These are phyloP conservation scores for Diplosoma virens DNA, from an alignment of 23 tunicate genomes.

Conservation along the genomic window DNA sequence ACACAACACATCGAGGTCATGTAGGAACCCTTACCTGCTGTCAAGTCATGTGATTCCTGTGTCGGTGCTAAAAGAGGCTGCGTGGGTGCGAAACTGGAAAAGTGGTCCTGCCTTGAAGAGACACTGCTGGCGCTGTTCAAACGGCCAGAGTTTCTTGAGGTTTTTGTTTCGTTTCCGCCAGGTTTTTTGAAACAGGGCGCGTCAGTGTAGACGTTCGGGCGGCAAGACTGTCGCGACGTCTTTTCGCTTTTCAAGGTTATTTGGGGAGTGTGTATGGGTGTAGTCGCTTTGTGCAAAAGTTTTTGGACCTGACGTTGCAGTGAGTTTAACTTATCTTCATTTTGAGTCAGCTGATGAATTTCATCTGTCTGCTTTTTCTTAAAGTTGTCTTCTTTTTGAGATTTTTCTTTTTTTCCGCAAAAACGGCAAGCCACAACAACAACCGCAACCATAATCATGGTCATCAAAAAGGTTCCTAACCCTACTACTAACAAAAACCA, in stretches of 20 bases:
- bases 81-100: too few relatives aligned
- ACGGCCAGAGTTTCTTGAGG: conserved; percentile 33
- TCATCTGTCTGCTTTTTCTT: conserved; percentile 35
- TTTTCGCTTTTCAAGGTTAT: background rate
- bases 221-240: background rate
- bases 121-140: conserved; percentile 41
- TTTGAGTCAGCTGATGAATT: conserved; percentile 8
- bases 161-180: background rate
- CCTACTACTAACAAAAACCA: too few relatives aligned
- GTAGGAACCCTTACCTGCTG: too few relatives aligned
- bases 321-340: conserved; percentile 23
- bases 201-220: conserved; percentile 42
- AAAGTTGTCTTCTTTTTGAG: conserved; percentile 2
- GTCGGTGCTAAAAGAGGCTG: too few relatives aligned
- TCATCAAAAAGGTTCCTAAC: too few relatives aligned
- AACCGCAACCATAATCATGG: conserved; percentile 9
- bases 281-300: conserved; percentile 10
- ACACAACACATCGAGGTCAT: too few relatives aligned
- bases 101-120: conserved; percentile 1
- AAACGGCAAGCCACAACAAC: conserved; percentile 20
- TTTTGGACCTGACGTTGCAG: conserved; percentile 24
- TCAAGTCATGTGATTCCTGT: too few relatives aligned
- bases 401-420: background rate
- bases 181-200: conserved; percentile 28
- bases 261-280: conserved; percentile 44